Evolutionary conservation across 2,113 vertebrate genomes (phyloP), one percentile per base, ranked within the genome.

Genomic region (Grallaria varia): DNA sequence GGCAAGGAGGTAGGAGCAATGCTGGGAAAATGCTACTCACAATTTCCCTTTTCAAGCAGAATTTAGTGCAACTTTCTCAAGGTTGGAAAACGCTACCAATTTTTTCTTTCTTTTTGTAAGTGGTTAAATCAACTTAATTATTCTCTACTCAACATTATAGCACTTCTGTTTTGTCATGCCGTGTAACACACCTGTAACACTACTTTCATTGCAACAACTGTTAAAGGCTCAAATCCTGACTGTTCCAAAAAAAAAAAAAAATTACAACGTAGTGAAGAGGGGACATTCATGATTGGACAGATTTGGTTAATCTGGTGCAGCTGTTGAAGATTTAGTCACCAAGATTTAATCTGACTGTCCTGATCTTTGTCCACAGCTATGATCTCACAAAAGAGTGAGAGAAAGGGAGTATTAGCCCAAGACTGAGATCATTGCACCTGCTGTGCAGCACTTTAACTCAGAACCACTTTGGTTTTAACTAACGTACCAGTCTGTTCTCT

Each of bases 161-260:
- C 83, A 60, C 71, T 90, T 95, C 33, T 10, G 7, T 49, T 89
- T n/a, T 76, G 59, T 94, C 91, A 78, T 84, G 58, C 84, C 56
- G 19, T n/a, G 12, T 86, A 72, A 33, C 17, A 75, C 45, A 80
- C 67, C 39, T 90, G 85, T 58, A 68, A 16, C 9, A 24, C 25
- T 74, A 9, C 53, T 95, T 80, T 80, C 27, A 77, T 35, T 67
- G 31, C 14, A 71, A 40, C 10, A 66, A 39, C 9, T 52, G 40
- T 21, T 35, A 71, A 14, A 81, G 31, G 37, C 37, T 39, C 60
- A 45, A 84, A 52, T 55, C 25, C 17, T 76, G 33, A 22, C 3
- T 55, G 49, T 21, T 77, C 3, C 40, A 45, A 39, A 45, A 7
- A 55, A 56, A 66, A 55, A 22, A 35, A 18, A 33, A 39, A 3